Base-by-base conservation (phyloP, 2,797 vertebrate species). In the Austrolebias charrua region DNA sequence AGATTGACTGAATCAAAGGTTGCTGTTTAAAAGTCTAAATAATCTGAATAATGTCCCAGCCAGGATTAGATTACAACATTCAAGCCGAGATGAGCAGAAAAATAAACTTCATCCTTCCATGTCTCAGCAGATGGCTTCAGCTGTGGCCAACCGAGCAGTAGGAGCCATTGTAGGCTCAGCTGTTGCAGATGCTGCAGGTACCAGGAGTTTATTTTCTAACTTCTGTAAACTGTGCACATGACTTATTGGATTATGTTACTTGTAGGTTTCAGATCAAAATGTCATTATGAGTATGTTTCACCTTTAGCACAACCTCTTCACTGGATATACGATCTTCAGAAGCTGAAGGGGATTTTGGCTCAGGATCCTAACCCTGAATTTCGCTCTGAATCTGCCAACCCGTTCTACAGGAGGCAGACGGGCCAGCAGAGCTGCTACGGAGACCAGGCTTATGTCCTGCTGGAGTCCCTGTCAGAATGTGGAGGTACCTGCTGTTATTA, bases 141-240 rank as follows among this genome's bases (percentile, higher is more conserved):
- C 82, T 86, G 71, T 91, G 78, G 73, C 78, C 13, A 79, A 89
- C 82, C 89, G 92, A 81, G 91, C 88, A 4, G 8, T 92, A 12
- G 92, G 91, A 74, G 92, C 91, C 57, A 88, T 93, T 11, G 71
- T 92, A 6, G 92, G 92, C 60, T 88, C 92, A 43, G 84, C 92
- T 52, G 90, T 91, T 43, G 92, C 90, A 47, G 92, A 93, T 80
- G 89, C 92, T 66, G 92, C 92, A 89, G 92, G 92, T 92, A 83
- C 28, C 19, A 2, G 9, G 35, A 33, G 8, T 8, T 35, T 35
- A 1, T 12, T 9, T 14, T 8, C 18, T 11, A 8, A 16, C 38
- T 43, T 20, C 19, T 46, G 16, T 14, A 2, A 33, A 46, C 31
- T 18, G 10, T 16, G 8, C 44, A 2, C n/a, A 14, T 50, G 31